Evolutionary conservation across 2,888 invertebrate species (phyloP).

Genomic region (Nasonia oneida): DNA sequence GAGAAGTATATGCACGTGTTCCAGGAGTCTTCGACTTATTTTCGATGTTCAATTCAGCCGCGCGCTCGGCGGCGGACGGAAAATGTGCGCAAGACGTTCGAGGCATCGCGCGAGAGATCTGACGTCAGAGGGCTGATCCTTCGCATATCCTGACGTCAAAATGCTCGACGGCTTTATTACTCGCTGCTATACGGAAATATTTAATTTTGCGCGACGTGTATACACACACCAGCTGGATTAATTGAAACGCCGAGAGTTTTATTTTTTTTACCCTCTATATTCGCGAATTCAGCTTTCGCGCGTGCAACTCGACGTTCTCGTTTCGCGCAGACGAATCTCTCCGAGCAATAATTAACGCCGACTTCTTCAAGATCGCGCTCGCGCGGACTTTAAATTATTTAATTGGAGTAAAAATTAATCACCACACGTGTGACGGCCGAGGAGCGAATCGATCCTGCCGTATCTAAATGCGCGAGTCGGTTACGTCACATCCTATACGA

Average conservation of each 20-base stretch:
- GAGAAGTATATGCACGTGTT: too few relatives aligned
- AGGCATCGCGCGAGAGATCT: not conserved
- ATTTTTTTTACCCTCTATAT: not conserved
- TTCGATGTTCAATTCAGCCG: not conserved
- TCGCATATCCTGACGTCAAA: conserved; percentile 19
- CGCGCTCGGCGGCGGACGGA: not conserved
- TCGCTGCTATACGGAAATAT: not conserved
- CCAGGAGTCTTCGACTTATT: not conserved
- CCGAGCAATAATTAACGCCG: not conserved
- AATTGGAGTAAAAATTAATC: not conserved
- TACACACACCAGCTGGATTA: not conserved
- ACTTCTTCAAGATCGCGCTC: not conserved
- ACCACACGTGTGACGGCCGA: not conserved
- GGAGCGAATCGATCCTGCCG: not conserved
- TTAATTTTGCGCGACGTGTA: not conserved
- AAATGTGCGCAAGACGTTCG: not conserved
- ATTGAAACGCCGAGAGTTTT: not conserved
- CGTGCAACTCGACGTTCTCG: not conserved
- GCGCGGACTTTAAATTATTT: not conserved
- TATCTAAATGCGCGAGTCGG: not conserved
- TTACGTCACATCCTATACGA: conserved; percentile 14
- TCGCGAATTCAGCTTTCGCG: not conserved
- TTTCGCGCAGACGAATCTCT: not conserved
- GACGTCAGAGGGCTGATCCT: not conserved
- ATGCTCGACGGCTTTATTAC: conserved; percentile 27